Base-by-base conservation (phyloP, 2,113 vertebrate species). In the Petrocephalus microphthalmus region DNA sequence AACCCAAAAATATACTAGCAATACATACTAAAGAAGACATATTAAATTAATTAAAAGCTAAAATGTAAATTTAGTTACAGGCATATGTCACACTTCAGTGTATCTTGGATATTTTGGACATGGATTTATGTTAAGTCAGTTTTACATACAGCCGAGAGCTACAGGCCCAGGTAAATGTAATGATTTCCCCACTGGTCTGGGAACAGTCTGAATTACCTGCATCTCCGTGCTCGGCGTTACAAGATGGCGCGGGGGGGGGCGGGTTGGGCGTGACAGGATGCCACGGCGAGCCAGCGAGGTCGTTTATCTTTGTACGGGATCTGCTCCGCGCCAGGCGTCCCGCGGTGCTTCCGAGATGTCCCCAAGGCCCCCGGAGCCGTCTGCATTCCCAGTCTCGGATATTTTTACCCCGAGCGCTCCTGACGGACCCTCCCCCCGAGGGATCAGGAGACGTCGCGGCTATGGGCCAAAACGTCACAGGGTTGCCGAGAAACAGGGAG, bases 271-370 rank as follows among this genome's bases (percentile, higher is more conserved):
- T 37, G 3, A 22, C 67, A 19, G 19, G 67, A 51, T 6, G 60
- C 49, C 17, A 51, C 7, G 52, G 5, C 7, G 5, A 19, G 49
- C 74, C 15, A 56, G 51, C 33, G 71, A 13, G 67, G 49, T 54
- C 87, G 29, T 88, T 88, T 88, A 29, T 88, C 51, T 82, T 74
- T 2, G 51, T 88, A 25, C 3, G 87, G 49, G 15, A 82, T 82
- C 51, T 7, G 64, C n/a, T 11, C 49, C 3, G 33, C 10, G 0
- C 22, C 47, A 2, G n/a, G 29, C 1, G 5, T 29, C 86, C 45
- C 11, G 47, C 56, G 5, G 51, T 7, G 19, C 29, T 37, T 81
- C 71, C 52, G 29, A 52, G 49, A 20, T 47, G 85, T 45, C 37
- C 85, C 20, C 54, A 2, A 37, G 49, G 17, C 52, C 74, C 71